phyloP scores from a whole-genome alignment of 2,888 invertebrate genomes.

The Maniola hyperantus region DNA sequence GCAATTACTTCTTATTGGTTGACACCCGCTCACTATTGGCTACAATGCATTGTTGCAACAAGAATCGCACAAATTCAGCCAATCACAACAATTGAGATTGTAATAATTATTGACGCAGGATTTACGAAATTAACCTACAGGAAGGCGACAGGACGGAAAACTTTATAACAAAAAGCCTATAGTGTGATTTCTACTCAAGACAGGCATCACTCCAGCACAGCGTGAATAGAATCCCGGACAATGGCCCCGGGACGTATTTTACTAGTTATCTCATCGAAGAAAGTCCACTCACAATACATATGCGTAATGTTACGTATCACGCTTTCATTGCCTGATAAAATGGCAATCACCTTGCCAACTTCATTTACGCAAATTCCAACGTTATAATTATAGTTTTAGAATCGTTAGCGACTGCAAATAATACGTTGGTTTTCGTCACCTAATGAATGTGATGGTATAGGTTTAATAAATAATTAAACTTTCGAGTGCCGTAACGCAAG shows the following conservation, averaged over 20 bases:
- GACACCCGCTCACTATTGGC: no score
- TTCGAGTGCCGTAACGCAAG: conserved; percentile 61
- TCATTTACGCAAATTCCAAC: conserved; percentile 30
- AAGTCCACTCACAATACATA: conserved; percentile 62
- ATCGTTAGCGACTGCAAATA: neutral
- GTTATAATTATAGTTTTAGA: conserved; percentile 20
- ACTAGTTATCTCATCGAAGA: conserved; percentile 66
- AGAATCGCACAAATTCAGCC: no score
- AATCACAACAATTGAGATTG: no score
- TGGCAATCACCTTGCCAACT: conserved; percentile 36
- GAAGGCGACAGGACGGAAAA: neutral
- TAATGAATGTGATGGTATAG: conserved; percentile 48
- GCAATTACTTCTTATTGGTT: no score
- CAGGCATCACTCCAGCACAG: conserved; percentile 24
- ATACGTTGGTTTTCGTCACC: neutral
- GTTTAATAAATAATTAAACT: conserved; percentile 65
- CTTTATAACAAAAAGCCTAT: neutral
- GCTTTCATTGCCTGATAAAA: conserved; percentile 50
- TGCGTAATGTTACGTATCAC: conserved; percentile 64
- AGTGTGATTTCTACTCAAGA: conserved; percentile 1
- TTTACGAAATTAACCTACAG: no score
- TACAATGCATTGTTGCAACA: no score
- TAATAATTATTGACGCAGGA: no score
- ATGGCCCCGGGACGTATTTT: conserved; percentile 23
- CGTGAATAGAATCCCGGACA: conserved; percentile 17